Base-by-base conservation (phyloP, 2,888 invertebrate species). In the Endomychus coccineus region DNA sequence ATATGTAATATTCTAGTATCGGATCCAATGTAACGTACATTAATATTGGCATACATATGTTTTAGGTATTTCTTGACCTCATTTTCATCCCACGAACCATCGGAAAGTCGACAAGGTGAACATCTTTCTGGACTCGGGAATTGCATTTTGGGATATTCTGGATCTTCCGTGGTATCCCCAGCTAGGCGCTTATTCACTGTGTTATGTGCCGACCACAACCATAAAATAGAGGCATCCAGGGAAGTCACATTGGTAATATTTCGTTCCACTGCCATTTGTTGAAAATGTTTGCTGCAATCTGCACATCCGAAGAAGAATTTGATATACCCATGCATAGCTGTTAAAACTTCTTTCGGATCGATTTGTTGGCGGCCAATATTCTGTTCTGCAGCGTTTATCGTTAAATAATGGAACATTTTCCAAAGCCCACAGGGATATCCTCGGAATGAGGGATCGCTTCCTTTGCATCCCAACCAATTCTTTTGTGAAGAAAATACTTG, bases 371-470 rank as follows among this genome's bases (percentile, higher is more conserved):
- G 43, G 3, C 47, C 44, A 2, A 32, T 27, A 14, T 54, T 51
- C 28, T 53, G 51, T 15, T 66, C 62, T 3, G 74, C 74, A 7
- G 86, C 81, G 58, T 81, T 80, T 0, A 94, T 87, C 1, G 91
- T 88, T 36, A 98, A 66, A 21, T 83, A 84, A 59, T 98, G 98
- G 60, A 95, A 98, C 49, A 94, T 67, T 9, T 81, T 84, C 98
- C 98, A 98, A 17, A 98, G 69, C 0, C 92, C 85, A 66, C 97
- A 98, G 1, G 94, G 86, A 62, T 88, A 97, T 7, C 95, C 94
- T 31, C 96, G 73, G 52, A 74, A 78, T 41, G 73, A 71, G 0
- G 77, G 66, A 36, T 75, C 71, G 50, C 91, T 91, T 6, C 92
- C 90, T 49, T 71, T 73, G 58, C 97, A 98, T 2, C 81, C 83